These are phyloP conservation scores for Clepsis dumicolana DNA, from an alignment of 2,888 invertebrate genomes.

Conservation along the genomic window DNA sequence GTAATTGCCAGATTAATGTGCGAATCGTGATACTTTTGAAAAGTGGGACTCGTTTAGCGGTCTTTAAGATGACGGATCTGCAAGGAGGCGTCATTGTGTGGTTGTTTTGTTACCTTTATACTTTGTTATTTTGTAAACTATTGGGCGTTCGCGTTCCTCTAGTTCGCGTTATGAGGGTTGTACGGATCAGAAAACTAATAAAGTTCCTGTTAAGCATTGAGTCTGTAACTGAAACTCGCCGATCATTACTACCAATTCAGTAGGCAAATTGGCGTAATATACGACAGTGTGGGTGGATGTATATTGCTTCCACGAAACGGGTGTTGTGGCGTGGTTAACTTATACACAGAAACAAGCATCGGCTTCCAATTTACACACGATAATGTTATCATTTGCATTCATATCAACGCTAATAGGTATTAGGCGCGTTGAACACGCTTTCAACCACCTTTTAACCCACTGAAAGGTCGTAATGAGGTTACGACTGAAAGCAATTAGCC, in stretches of 20 bases:
- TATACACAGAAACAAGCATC: not conserved
- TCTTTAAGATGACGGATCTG: not conserved
- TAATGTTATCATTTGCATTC: conserved; percentile 20
- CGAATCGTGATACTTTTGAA: conserved; percentile 1
- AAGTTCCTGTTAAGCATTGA: not conserved
- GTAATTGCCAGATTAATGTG: conserved; percentile 12
- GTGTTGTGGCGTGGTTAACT: not conserved
- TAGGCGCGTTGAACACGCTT: not conserved
- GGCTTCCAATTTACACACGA: conserved; percentile 8
- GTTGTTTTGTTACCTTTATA: not conserved
- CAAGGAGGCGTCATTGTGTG: not conserved
- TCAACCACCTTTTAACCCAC: conserved; percentile 10
- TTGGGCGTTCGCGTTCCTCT: not conserved
- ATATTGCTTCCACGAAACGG: not conserved
- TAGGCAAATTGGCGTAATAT: not conserved
- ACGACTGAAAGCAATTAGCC: conserved; percentile 1
- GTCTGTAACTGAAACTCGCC: not conserved
- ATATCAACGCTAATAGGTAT: conserved; percentile 8
- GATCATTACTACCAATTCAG: not conserved
- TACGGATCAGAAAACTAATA: not conserved
- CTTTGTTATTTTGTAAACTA: not conserved
- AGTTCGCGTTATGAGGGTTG: not conserved
- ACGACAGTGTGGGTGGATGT: not conserved
- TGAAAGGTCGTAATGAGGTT: conserved; percentile 12
- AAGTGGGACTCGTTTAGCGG: not conserved